Evolutionary conservation across 2,888 invertebrate genomes (phyloP).

Genomic region (Epinotia nisella): DNA sequence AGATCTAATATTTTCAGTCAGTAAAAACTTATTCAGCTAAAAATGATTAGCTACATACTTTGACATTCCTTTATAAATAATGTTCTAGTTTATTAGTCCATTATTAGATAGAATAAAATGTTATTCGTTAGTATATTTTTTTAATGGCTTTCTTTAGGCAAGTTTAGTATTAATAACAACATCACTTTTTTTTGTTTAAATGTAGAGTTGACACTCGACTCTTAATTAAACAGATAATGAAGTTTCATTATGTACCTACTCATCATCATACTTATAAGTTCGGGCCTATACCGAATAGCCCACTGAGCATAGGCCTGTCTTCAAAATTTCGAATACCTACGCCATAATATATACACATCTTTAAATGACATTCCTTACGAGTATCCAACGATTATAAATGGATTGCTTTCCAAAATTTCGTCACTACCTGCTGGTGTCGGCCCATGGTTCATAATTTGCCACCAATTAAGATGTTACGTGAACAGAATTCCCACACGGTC

Average conservation of each 20-base stretch:
- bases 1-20: background rate
- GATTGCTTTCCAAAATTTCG: slow-evolving; percentile 37
- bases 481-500: slow-evolving; percentile 35
- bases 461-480: slow-evolving; percentile 40
- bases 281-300: no score
- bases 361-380: background rate
- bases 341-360: no score
- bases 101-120: background rate
- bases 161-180: no score
- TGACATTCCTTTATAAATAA: background rate
- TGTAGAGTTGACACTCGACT: no score
- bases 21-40: background rate
- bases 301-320: no score
- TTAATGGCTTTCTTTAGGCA: no score
- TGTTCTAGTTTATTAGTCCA: background rate
- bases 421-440: slow-evolving; percentile 11
- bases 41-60: no score
- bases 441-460: slow-evolving; percentile 26
- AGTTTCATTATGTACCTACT: no score
- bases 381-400: slow-evolving; percentile 12
- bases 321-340: no score
- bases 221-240: no score
- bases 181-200: no score
- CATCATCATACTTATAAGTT: no score
- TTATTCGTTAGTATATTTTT: background rate